phyloP scores from a whole-genome alignment of 1,140 invertebrate genomes.

The Cataglyphis hispanica region DNA sequence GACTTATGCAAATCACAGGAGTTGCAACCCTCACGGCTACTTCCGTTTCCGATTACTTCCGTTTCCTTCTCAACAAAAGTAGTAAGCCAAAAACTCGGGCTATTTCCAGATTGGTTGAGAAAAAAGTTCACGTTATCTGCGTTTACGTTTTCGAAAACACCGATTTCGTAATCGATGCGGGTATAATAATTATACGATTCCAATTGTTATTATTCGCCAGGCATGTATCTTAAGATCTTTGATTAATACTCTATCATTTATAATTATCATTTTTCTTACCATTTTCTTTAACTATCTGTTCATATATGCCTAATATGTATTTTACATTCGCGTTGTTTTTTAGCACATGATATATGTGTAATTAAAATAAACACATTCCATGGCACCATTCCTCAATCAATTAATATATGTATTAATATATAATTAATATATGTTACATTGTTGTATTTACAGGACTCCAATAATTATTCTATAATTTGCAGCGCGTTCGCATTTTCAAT shows the following conservation, averaged over 20 bases:
- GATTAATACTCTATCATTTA: no score
- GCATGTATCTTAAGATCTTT: neutral
- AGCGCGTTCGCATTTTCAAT: no score
- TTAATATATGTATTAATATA: no score
- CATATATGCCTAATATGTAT: no score
- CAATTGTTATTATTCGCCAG: neutral
- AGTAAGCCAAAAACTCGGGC: no score
- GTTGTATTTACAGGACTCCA: no score
- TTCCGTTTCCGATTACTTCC: slow-evolving; percentile 35
- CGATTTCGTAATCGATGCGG: neutral
- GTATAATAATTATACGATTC: neutral
- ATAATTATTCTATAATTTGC: no score
- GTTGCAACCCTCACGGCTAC: slow-evolving; percentile 8
- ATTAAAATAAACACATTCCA: no score
- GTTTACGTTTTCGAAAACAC: neutral
- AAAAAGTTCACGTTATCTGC: neutral
- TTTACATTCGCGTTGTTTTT: no score
- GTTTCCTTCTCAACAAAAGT: neutral
- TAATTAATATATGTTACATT: no score
- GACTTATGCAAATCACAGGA: slow-evolving; percentile 58
- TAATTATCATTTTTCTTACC: neutral
- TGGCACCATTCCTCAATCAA: no score
- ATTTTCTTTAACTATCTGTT: neutral
- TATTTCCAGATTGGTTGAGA: neutral
- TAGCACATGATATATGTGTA: no score